Base-by-base conservation (phyloP, 2,888 invertebrate genomes). In the Cybosia mesomella region DNA sequence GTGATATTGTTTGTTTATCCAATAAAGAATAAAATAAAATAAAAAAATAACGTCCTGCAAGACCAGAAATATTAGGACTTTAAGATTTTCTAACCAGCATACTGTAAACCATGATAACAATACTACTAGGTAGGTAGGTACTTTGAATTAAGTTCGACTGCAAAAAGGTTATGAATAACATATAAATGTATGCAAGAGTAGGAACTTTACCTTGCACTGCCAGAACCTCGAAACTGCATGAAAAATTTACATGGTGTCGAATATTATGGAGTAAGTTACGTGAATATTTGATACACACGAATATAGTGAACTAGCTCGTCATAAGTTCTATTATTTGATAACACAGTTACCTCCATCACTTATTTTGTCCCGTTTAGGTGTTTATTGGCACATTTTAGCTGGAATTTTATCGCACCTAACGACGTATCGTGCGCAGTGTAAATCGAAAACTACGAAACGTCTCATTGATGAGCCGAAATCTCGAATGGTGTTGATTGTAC, bases 401-500 rank as follows among this genome's bases (percentile, higher is more conserved):
- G 22, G 10, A 24, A 8, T 34, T 34, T 58, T 34, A 32, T 13
- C 15, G 1, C 9, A 32, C 15, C 11, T 13, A 39, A 70, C 70
- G 59, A 70, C 61, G 58, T 66, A 49, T 55, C 78, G 60, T 57
- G 62, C 59, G 39, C 71, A 68, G 54, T n/a, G 66, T 63, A 43
- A 59, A 32, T 32, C 28, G 60, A 65, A 72, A 77, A 79, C 75
- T 80, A 77, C 59, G 21, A 58, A 54, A 58, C 65, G 53, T 77
- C 59, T 58, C 64, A 65, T 74, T 72, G 58, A 80, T 64, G 43
- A 70, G 67, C 64, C 58, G 53, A 63, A 71, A 62, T 67, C 63
- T 68, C 70, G 55, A 69, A 76, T 70, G 22, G 61, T 53, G 70
- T 57, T 72, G 76, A 79, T 78, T 77, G 64, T 71, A 68, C 36